Percentiles rank a stretch among this genome's conserved stretches.
phyloP scores from a whole-genome alignment of 2,888 invertebrate genomes.

The Xiphydria camelus region DNA sequence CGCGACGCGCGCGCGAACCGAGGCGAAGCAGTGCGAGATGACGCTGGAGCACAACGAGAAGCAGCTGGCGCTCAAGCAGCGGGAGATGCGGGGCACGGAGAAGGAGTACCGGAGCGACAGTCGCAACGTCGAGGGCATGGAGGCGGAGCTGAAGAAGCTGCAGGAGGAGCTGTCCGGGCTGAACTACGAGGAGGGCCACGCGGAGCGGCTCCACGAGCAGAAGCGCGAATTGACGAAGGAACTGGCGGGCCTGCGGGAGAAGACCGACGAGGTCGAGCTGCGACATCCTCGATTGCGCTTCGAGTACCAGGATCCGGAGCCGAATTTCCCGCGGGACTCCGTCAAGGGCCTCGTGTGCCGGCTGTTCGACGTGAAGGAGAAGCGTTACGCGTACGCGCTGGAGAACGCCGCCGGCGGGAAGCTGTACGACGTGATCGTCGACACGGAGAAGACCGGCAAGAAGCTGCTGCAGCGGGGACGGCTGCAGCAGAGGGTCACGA shows the following conservation, averaged over 20 bases:
- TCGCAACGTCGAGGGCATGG: constrained; percentile 62
- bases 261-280: constrained; percentile 64
- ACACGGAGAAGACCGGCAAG: constrained; percentile 83
- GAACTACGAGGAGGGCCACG: constrained; percentile 66
- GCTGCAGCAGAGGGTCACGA: constrained; percentile 78
- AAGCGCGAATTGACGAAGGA: constrained; percentile 62
- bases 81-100: constrained; percentile 69
- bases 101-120: constrained; percentile 71
- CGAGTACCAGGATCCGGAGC: constrained; percentile 77
- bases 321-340: constrained; percentile 68
- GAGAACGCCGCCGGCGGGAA: constrained; percentile 86
- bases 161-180: constrained; percentile 62
- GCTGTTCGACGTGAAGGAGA: constrained; percentile 75
- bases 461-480: constrained; percentile 81
- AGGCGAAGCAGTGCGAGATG: constrained; percentile 78
- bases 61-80: constrained; percentile 68
- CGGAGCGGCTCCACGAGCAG: constrained; percentile 61
- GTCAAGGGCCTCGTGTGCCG: constrained; percentile 82
- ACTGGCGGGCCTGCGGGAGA: constrained; percentile 62
- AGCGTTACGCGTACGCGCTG: constrained; percentile 73
- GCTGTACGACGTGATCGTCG: constrained; percentile 90
- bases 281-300: constrained; percentile 67
- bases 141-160: constrained; percentile 63
- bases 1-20: constrained; percentile 76
- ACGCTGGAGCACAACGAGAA: constrained; percentile 68